Evolutionary conservation across 2,797 vertebrate species (phyloP).

Genomic region (Holocentrus rufus): DNA sequence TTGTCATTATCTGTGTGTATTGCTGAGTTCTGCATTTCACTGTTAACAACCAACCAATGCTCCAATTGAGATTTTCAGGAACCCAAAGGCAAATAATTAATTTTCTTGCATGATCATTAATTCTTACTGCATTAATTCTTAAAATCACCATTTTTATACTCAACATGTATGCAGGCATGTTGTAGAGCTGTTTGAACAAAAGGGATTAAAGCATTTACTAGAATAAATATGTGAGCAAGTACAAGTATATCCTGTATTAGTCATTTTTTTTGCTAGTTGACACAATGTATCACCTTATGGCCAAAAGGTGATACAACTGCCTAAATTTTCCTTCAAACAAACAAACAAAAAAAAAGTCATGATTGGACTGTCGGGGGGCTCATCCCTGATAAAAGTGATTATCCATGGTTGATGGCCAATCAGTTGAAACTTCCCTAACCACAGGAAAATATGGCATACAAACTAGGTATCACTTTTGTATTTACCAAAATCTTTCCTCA

Average conservation of each 20-base stretch:
- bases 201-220: too few relatives aligned
- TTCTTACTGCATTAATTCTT: background rate
- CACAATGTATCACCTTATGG: too few relatives aligned
- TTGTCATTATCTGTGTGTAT: slow-evolving; percentile 64
- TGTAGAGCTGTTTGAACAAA: too few relatives aligned
- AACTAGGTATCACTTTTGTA: slow-evolving; percentile 24
- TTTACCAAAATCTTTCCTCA: slow-evolving; percentile 19
- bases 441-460: background rate
- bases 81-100: slow-evolving; percentile 4
- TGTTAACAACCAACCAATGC: slow-evolving; percentile 16
- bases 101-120: background rate
- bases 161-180: background rate
- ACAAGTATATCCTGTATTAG: too few relatives aligned
- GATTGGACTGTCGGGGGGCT: background rate
- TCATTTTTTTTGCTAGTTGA: too few relatives aligned
- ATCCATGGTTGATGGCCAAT: slow-evolving; percentile 40
- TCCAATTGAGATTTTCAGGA: slow-evolving; percentile 10
- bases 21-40: slow-evolving; percentile 41
- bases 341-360: background rate
- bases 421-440: slow-evolving; percentile 11
- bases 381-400: background rate
- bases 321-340: background rate
- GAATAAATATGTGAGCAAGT: too few relatives aligned
- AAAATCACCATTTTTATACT: slow-evolving; percentile 14
- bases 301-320: background rate